Percentiles rank a stretch among this genome's conserved stretches.
phyloP scores from a whole-genome alignment of 2,113 vertebrate species.

The Gobio gobio region DNA sequence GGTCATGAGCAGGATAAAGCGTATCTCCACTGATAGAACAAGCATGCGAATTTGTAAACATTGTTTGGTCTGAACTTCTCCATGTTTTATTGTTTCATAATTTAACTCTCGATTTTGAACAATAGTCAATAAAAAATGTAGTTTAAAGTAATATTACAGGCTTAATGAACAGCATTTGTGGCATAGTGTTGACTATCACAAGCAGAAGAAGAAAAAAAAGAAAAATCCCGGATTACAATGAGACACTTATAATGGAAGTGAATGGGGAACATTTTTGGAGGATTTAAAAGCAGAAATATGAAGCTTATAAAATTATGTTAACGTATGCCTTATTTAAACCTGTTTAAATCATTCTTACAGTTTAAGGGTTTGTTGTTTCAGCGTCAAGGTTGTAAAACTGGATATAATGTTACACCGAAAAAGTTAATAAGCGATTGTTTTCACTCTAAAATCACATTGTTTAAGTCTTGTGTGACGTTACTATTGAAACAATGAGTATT shows the following conservation, averaged over 20 bases:
- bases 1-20: conserved; percentile 37
- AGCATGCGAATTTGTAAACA: not conserved
- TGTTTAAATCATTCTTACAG: not conserved
- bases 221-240: not conserved
- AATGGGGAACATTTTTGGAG: not conserved
- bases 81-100: not conserved
- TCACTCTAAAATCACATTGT: not conserved
- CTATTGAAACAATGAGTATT: not conserved
- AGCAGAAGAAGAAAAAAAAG: not conserved
- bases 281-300: not conserved
- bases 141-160: not conserved
- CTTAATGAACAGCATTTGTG: not conserved
- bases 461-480: not conserved
- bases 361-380: not conserved
- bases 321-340: not conserved
- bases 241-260: not conserved
- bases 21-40: conserved; percentile 17
- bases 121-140: too few species aligned
- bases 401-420: not conserved
- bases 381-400: not conserved
- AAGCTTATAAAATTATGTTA: not conserved
- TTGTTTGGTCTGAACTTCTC: not conserved
- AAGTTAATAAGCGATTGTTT: not conserved
- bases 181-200: not conserved
- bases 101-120: not conserved